Base-by-base conservation (phyloP, 2,113 vertebrate genomes). In the Calyptommatus sinebrachiatus region DNA sequence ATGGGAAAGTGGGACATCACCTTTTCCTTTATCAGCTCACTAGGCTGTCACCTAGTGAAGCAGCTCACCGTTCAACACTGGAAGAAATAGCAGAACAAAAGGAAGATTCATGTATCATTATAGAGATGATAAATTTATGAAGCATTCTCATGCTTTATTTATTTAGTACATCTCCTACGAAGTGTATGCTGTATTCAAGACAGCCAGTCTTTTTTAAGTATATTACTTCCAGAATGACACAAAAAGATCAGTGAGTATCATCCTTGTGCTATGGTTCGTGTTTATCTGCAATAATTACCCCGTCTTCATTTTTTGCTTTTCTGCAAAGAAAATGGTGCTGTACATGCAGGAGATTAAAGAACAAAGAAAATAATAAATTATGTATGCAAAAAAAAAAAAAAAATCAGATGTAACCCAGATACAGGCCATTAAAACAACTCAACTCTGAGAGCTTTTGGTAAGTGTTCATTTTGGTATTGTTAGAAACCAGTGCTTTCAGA, bases 341-440 rank as follows among this genome's bases (percentile, higher is more conserved):
- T 69, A 62, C n/a, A 18, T 62, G 11, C 50, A 70, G 71, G 31
- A 67, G 41, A 69, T 24, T 81, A 76, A 81, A 75, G 65, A 81
- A 76, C 31, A 62, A 75, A 75, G 63, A 74, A 69, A 18, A 70
- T 63, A 68, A 81, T 74, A 60, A 46, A 61, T 76, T 61, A 70
- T 61, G 66, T 46, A 60, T 70, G 66, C 48, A 22, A 31, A 77
- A 70, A 69, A 57, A 72, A 29, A 53, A n/a, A n/a, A 46, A 69
- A 46, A 75, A 46, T 61, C 50, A 76, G 79, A 68, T n/a, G 45
- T 61, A 60, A 75, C 50, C 65, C 35, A 68, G 65, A 74, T 81
- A 46, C 48, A 66, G 65, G 53, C 26, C 35, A 46, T 57, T 69
- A 69, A 75, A 81, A 69, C 53, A 74, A 68, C 48, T 74, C 72